Base-by-base conservation (phyloP, 2,888 invertebrate genomes). In the Gymnoscelis rufifasciata region DNA sequence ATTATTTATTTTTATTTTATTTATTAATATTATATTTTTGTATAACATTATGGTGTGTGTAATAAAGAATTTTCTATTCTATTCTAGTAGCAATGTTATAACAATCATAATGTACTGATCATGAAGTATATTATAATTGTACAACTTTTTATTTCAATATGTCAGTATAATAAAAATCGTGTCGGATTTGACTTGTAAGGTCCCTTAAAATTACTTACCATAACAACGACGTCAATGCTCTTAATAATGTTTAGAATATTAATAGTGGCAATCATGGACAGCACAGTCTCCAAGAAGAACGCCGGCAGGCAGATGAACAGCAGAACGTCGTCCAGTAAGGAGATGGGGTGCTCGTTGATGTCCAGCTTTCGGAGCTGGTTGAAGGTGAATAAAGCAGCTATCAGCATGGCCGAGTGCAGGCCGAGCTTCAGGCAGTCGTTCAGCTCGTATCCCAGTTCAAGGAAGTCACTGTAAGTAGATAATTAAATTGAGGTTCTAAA, bases 261-360 rank as follows among this genome's bases (percentile, higher is more conserved):
- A 26, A 92, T 80, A 0, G 92, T 92, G 0, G 94, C 92, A 7
- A 92, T 84, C 57, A 93, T 86, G 51, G 92, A 92, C 49, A 94
- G 90, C 30, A 92, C 90, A 0, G 92, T 91, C 64, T 93, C 92
- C 58, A 93, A 78, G 64, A 93, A 92, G 78, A 92, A 93, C 10
- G 93, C 93, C 0, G 94, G 94, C 12, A 93, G 78, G 50, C 93
- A 93, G 40, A 93, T 90, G 63, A 93, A 92, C 0, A 94, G 83
- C 0, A 94, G 77, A 1, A 93, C 88, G 60, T 93, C 93, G 58
- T 94, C 94, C 19, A 94, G 83, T 7, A 91, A 72, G 0, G 92
- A 92, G 30, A 92, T 88, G 2, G 91, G 90, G 48, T 91, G 90
- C 46, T 86, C 88, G 62, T 92, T 93, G 45, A 93, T 83, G 62